Conservation (phyloP, 2,888 invertebrate genomes). For the Lutraria lutraria region DNA sequence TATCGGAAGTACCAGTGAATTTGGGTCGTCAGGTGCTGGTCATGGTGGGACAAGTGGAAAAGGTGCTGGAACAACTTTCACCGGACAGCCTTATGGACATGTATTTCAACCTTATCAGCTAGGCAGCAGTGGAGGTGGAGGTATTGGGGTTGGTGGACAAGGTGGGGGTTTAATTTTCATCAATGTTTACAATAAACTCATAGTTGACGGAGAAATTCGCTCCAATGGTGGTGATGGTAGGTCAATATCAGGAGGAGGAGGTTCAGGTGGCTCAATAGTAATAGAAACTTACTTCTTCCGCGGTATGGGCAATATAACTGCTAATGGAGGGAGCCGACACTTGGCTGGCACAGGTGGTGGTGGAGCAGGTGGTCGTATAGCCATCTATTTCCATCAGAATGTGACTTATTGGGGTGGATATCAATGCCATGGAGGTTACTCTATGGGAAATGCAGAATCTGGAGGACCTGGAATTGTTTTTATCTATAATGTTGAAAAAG, state of each 20-base stretch:
- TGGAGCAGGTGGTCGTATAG: conserved; percentile 79
- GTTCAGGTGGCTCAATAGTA: conserved; percentile 77
- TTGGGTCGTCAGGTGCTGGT: conserved; percentile 79
- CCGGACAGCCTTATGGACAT: conserved; percentile 80
- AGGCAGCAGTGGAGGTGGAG: conserved; percentile 79
- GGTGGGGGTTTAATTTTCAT: conserved; percentile 76
- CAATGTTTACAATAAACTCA: conserved; percentile 68
- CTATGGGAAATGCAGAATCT: conserved; percentile 66
- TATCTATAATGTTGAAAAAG: conserved; percentile 73
- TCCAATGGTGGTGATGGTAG: conserved; percentile 73
- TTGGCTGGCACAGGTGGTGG: conserved; percentile 71
- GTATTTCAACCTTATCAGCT: conserved; percentile 74
- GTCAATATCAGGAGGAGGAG: conserved; percentile 73
- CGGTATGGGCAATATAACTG: conserved; percentile 78
- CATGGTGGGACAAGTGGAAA: conserved; percentile 80
- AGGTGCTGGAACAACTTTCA: conserved; percentile 70
- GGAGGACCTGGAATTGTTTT: conserved; percentile 80
- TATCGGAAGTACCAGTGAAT: conserved; percentile 60
- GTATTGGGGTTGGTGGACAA: conserved; percentile 66
- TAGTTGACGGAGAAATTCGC: conserved; percentile 77
- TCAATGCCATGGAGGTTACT: conserved; percentile 76
- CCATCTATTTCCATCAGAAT: conserved; percentile 76
- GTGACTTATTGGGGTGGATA: conserved; percentile 77
- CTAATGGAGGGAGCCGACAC: conserved; percentile 76
- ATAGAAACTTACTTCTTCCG: conserved; percentile 70